Conservation (phyloP, 2,797 vertebrate species). For the Gadopsis bispinosus region DNA sequence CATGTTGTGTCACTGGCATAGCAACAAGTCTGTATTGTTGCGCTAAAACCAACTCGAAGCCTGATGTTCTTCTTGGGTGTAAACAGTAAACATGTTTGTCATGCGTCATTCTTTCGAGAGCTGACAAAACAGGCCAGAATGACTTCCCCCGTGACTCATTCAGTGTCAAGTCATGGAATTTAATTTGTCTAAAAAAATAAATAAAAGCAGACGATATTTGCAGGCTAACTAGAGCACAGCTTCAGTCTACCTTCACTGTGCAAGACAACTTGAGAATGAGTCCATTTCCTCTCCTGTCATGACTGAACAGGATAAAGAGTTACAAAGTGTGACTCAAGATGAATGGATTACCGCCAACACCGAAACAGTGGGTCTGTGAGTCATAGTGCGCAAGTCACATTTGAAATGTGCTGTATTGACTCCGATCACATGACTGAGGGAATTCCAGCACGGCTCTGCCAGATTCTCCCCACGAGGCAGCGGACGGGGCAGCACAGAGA, state of each 20-base stretch:
- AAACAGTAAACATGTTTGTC: constrained; percentile 48
- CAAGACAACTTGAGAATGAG: constrained; percentile 2
- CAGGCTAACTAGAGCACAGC: not conserved
- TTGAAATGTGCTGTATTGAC: constrained; percentile 64
- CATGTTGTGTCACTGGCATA: constrained; percentile 12
- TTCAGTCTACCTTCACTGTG: not conserved
- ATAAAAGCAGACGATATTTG: not conserved
- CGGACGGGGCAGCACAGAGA: constrained; percentile 44
- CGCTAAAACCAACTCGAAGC: not conserved
- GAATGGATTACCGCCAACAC: constrained; percentile 22
- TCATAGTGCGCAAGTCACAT: constrained; percentile 40
- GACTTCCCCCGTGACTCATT: constrained; percentile 15
- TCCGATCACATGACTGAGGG: constrained; percentile 78
- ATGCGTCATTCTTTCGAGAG: constrained; percentile 7
- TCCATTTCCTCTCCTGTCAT: not conserved
- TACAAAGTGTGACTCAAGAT: constrained; percentile 6
- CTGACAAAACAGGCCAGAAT: not conserved
- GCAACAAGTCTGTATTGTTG: constrained; percentile 37
- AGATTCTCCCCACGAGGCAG: constrained; percentile 41
- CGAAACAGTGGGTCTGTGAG: constrained; percentile 33
- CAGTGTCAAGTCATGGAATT: not conserved
- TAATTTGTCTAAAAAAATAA: not conserved
- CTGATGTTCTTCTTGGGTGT: constrained; percentile 4
- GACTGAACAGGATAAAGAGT: constrained; percentile 15
- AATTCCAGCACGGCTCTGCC: constrained; percentile 69